A percentile compares a stretch with the other conserved stretches of the same genome.
These are phyloP conservation scores for Nettapus auritus DNA, from an alignment of 2,113 vertebrate species.

Conservation along the genomic window DNA sequence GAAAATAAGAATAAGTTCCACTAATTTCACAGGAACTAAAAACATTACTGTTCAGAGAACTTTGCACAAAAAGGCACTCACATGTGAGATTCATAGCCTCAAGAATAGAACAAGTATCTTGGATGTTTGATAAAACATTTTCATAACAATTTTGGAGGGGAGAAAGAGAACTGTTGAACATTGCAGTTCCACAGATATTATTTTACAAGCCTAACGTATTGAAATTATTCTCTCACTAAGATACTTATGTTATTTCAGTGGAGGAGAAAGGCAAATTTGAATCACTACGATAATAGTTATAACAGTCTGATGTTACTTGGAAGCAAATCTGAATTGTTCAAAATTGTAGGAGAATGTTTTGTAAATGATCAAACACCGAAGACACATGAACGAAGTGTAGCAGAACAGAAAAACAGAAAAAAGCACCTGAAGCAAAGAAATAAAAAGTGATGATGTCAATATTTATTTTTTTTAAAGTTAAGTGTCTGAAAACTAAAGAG, in stretches of 20 bases:
- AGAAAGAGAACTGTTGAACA: neutral
- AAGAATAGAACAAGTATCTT: neutral
- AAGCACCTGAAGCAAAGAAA: neutral
- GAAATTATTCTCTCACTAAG: neutral
- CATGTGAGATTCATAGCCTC: neutral
- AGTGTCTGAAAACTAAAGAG: neutral
- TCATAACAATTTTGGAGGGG: neutral
- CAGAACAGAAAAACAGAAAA: neutral
- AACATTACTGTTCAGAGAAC: neutral
- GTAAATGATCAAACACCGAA: neutral
- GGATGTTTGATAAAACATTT: neutral
- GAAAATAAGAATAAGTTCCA: neutral
- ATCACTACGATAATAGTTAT: neutral
- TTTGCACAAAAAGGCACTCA: neutral
- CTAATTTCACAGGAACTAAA: neutral
- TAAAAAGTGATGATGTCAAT: neutral
- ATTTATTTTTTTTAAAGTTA: neutral
- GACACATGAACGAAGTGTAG: neutral
- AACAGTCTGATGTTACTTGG: neutral
- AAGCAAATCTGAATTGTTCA: neutral
- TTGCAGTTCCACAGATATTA: neutral
- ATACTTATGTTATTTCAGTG: neutral
- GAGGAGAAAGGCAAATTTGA: neutral
- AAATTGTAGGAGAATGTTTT: neutral
- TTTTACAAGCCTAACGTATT: neutral